phyloP scores from a whole-genome alignment of 2,888 invertebrate genomes.

The Nymphalis urticae region DNA sequence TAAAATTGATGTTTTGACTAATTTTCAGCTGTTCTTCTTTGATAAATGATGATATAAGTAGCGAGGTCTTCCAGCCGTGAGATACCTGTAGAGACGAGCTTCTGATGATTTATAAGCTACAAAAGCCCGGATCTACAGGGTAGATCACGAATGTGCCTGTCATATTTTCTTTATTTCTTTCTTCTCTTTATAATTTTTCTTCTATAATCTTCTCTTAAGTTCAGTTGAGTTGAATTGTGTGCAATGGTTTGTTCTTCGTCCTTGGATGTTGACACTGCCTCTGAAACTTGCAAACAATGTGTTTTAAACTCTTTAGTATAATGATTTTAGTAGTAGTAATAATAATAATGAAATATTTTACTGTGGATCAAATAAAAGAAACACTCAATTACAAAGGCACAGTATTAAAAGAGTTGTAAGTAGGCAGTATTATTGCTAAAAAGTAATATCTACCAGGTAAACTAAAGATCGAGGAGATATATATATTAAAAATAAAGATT shows the following conservation, averaged over 20 bases:
- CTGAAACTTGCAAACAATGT: slow-evolving; percentile 27
- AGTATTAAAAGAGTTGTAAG: background rate
- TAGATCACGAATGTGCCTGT: slow-evolving; percentile 97
- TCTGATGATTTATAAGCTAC: slow-evolving; percentile 96
- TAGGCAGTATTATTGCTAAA: no score
- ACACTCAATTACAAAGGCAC: background rate
- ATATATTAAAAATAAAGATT: no score
- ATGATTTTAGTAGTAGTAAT: background rate
- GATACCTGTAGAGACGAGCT: slow-evolving; percentile 99
- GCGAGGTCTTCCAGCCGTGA: slow-evolving; percentile 96
- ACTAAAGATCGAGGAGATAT: no score
- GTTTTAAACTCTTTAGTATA: background rate
- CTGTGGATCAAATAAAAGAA: background rate
- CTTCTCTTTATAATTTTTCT: background rate
- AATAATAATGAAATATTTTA: background rate
- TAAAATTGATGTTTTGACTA: background rate
- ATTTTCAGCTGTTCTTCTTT: slow-evolving; percentile 26
- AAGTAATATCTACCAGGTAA: no score
- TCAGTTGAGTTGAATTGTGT: background rate
- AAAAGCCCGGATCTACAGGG: slow-evolving; percentile 99
- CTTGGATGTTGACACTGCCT: background rate
- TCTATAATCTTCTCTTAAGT: background rate
- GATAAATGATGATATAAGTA: slow-evolving; percentile 62
- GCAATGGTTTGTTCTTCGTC: background rate
- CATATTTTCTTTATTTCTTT: slow-evolving; percentile 39